phyloP scores from a whole-genome alignment of 2,888 invertebrate genomes.

The Craniophora ligustri region DNA sequence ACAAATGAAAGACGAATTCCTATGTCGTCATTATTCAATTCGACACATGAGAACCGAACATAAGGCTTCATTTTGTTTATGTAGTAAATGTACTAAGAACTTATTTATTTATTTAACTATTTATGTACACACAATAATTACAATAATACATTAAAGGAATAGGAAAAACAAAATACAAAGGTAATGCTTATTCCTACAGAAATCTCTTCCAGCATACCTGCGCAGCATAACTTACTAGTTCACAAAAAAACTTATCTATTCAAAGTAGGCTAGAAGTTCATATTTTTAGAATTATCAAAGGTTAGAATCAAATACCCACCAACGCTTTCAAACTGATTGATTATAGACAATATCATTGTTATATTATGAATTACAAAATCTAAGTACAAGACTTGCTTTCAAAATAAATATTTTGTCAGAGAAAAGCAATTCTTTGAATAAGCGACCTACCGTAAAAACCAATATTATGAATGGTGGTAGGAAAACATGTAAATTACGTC shows the following conservation, averaged over 20 bases:
- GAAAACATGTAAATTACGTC: slow-evolving; percentile 52
- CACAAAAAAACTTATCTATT: background rate
- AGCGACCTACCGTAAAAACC: slow-evolving; percentile 43
- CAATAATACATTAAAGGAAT: too few species aligned
- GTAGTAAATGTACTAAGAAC: too few species aligned
- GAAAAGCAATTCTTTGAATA: slow-evolving; percentile 33
- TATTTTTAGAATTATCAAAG: too few species aligned
- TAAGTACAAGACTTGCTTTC: background rate
- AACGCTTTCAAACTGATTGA: too few species aligned
- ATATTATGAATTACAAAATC: too few species aligned
- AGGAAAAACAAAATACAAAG: too few species aligned
- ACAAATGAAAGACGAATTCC: slow-evolving; percentile 80
- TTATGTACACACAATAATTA: too few species aligned
- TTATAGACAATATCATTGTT: too few species aligned
- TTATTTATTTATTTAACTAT: too few species aligned
- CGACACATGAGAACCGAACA: slow-evolving; percentile 76
- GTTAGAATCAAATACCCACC: background rate
- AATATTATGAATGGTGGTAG: slow-evolving; percentile 48
- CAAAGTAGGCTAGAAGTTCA: too few species aligned
- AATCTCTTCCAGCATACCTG: too few species aligned
- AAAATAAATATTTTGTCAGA: slow-evolving; percentile 14
- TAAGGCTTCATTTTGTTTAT: slow-evolving; percentile 44
- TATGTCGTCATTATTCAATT: slow-evolving; percentile 75
- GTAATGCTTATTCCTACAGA: too few species aligned
- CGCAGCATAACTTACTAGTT: background rate